Evolutionary conservation across 2,888 invertebrate species (phyloP).

Genomic region (Microctonus hyperodae): DNA sequence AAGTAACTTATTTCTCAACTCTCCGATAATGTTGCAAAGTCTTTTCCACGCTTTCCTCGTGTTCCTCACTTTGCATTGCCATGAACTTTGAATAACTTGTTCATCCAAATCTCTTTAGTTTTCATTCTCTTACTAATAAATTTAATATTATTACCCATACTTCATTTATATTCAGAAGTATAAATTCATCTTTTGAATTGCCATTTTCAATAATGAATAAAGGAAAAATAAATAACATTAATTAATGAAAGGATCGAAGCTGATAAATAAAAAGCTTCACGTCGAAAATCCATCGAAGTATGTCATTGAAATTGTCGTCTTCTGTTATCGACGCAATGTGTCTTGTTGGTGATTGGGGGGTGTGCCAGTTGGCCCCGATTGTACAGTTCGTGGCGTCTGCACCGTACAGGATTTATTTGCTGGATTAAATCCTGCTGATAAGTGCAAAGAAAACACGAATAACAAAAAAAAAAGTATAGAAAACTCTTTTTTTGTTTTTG

Average conservation of each 20-base stretch:
- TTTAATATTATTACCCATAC: constrained; percentile 3
- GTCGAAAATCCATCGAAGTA: not conserved
- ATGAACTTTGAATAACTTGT: constrained; percentile 12
- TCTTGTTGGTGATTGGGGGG: constrained; percentile 41
- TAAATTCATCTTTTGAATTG: not conserved
- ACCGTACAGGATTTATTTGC: constrained; percentile 53
- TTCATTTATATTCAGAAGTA: not conserved
- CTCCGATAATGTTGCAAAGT: constrained; percentile 37
- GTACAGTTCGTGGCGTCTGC: constrained; percentile 43
- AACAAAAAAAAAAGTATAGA: not conserved
- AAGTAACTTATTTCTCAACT: constrained; percentile 40
- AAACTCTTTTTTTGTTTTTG: constrained; percentile 7
- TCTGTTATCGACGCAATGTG: constrained; percentile 50
- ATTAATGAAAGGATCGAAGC: not conserved
- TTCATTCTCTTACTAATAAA: not conserved
- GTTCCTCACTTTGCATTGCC: not conserved
- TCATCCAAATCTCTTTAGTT: not conserved
- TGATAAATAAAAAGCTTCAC: not conserved
- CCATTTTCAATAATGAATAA: not conserved
- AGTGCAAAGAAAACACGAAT: constrained; percentile 43
- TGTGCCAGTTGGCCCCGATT: constrained; percentile 38
- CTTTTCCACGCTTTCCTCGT: constrained; percentile 16
- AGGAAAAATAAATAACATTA: not conserved
- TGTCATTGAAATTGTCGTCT: constrained; percentile 19
- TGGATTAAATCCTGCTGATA: constrained; percentile 52